These are phyloP conservation scores for Tyrophagus putrescentiae DNA, from an alignment of 1,140 invertebrate species.

Conservation along the genomic window DNA sequence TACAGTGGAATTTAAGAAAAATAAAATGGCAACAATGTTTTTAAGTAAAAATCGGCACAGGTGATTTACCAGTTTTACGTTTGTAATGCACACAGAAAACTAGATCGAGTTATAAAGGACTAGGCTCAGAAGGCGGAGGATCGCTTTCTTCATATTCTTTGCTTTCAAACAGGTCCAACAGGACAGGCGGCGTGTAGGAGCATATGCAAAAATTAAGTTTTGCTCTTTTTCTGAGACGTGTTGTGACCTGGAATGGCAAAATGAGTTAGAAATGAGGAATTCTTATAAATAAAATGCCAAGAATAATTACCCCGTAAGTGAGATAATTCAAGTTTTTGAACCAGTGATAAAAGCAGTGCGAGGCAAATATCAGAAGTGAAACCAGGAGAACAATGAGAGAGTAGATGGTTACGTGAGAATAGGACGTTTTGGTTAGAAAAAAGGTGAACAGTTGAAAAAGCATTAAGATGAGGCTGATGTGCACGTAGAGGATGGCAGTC, in stretches of 20 bases:
- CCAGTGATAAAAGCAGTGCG: conserved; percentile 42
- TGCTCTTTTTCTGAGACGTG: neutral
- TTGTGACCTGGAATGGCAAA: conserved; percentile 10
- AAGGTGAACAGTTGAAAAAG: conserved; percentile 45
- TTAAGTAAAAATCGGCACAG: no score
- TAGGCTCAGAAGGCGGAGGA: no score
- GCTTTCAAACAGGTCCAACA: conserved; percentile 19
- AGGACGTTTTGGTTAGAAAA: conserved; percentile 34
- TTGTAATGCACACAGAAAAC: no score
- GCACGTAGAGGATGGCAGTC: conserved; percentile 47
- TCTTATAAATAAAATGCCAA: neutral
- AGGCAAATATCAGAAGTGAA: conserved; percentile 40
- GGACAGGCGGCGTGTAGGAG: conserved; percentile 21
- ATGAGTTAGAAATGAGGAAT: neutral
- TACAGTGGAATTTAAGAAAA: no score
- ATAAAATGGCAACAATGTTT: no score
- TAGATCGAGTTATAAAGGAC: no score
- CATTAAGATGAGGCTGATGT: conserved; percentile 43
- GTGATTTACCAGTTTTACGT: no score
- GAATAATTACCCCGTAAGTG: conserved; percentile 25
- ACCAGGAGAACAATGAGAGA: conserved; percentile 40
- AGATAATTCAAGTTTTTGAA: conserved; percentile 40
- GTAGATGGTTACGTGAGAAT: conserved; percentile 33
- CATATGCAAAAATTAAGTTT: conserved; percentile 24
- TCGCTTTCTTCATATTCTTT: no score